Base-by-base conservation (phyloP, 1,140 invertebrate genomes). In the Ostrea denselamellosa region DNA sequence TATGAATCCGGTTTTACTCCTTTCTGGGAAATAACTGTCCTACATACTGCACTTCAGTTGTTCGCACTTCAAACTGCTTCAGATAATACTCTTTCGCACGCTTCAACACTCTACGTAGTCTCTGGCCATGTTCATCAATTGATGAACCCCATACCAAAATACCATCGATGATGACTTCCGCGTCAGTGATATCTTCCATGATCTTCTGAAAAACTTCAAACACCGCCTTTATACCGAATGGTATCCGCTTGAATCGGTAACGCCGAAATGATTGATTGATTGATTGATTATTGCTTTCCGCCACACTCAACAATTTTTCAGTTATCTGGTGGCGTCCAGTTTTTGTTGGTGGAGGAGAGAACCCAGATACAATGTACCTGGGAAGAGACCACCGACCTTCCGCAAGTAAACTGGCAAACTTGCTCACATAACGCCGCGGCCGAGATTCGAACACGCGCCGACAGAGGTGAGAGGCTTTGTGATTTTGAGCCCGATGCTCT, bases 131-230 rank as follows among this genome's bases (percentile, higher is more conserved):
- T 28, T 92, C 89, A 83, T 86, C 84, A 2, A 56, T n/a, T 9
- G 52, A 90, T 53, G 44, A 54, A 2, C 93, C 94, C 85, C 83
- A 92, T 8, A 95, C 83, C 9, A 94, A 65, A 34, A 94, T 92
- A 86, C 95, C 95, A 90, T 95, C 94, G 19, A 93, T 90, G 84
- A 94, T 94, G 0, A 93, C 88, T 25, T 92, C 91, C 51, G 93
- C 91, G 28, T 95, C 94, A 56, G 89, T 52, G 89, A 87, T 5
- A 44, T 44, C 34, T n/a, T n/a, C n/a, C 90, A 94, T 93, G 34
- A 86, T 53, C 85, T 88, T 85, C 62, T 94, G 92, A 89, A 95
- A 95, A 0, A 93, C 88, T 68, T 91, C 91, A 52, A 83, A 87
- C n/a, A 87, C 85, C 34, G 77, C 83, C 44, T 82, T 88, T 22